phyloP scores from a whole-genome alignment of 2,888 invertebrate genomes.

The Petrolisthes manimaculis region DNA sequence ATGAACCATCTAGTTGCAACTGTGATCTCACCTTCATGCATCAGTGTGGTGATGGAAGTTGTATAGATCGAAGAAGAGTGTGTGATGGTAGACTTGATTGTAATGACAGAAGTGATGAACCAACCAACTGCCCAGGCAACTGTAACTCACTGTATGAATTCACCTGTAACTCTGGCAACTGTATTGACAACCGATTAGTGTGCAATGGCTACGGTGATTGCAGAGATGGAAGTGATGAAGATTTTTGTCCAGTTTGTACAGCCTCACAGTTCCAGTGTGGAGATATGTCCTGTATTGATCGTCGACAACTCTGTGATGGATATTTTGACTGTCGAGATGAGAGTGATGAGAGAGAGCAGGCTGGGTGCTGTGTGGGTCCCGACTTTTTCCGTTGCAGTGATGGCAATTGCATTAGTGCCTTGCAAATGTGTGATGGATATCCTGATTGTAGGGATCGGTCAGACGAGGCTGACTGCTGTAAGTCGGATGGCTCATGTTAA shows the following conservation, averaged over 20 bases:
- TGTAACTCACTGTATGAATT: conserved; percentile 44
- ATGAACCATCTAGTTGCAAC: conserved; percentile 36
- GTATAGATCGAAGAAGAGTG: conserved; percentile 40
- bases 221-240: conserved; percentile 61
- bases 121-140: conserved; percentile 31
- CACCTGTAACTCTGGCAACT: conserved; percentile 38
- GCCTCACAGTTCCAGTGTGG: conserved; percentile 37
- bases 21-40: conserved; percentile 42
- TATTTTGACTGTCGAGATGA: conserved; percentile 80
- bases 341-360: conserved; percentile 76
- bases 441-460: conserved; percentile 76
- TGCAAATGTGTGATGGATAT: conserved; percentile 71
- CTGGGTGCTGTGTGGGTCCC: conserved; percentile 49
- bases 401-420: conserved; percentile 51
- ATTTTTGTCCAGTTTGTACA: conserved; percentile 67
- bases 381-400: conserved; percentile 54
- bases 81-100: conserved; percentile 61
- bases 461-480: not conserved
- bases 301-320: conserved; percentile 77
- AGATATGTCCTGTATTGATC: conserved; percentile 73
- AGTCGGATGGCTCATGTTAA: not conserved
- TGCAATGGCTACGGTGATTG: conserved; percentile 74
- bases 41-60: conserved; percentile 59
- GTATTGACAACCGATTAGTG: conserved; percentile 62
- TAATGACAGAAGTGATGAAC: conserved; percentile 62